These are phyloP conservation scores for Cassiopea xamachana DNA, from an alignment of 30 jellyfish, hydroid and myxozoan species.

Conservation along the genomic window DNA sequence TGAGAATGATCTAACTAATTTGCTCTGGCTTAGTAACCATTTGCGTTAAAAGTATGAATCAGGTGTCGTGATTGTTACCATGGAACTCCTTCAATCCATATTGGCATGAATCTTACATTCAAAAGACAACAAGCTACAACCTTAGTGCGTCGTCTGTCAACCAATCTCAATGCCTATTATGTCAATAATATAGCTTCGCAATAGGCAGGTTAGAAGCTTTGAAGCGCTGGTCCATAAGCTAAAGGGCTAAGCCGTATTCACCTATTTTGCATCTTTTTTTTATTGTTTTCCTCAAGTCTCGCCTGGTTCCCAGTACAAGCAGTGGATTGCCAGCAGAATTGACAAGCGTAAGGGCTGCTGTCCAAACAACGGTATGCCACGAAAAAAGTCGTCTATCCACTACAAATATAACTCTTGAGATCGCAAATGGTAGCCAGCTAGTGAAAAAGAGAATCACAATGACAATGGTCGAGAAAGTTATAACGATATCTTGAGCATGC, in stretches of 20 bases:
- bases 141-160: too few species aligned
- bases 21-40: too few species aligned
- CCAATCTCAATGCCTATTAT: too few species aligned
- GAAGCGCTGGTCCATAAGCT: background rate
- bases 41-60: too few species aligned
- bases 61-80: too few species aligned
- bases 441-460: conserved; percentile 39
- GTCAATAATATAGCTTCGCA: too few species aligned
- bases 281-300: conserved; percentile 45
- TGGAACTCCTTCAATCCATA: too few species aligned
- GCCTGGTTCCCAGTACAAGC: conserved; percentile 50
- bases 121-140: too few species aligned
- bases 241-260: background rate
- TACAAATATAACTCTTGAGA: conserved; percentile 47
- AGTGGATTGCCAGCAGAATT: conserved; percentile 46
- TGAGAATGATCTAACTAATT: too few species aligned
- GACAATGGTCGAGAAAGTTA: conserved; percentile 53
- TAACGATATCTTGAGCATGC: conserved; percentile 29
- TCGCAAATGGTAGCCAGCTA: conserved; percentile 57
- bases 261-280: conserved; percentile 15
- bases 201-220: too few species aligned
- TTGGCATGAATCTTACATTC: too few species aligned
- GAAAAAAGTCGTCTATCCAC: conserved; percentile 44
- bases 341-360: conserved; percentile 42
- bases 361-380: conserved; percentile 51